Percentiles rank a stretch among this genome's conserved stretches.
phyloP scores from a whole-genome alignment of 2,888 invertebrate species.

The Trilocha varians region DNA sequence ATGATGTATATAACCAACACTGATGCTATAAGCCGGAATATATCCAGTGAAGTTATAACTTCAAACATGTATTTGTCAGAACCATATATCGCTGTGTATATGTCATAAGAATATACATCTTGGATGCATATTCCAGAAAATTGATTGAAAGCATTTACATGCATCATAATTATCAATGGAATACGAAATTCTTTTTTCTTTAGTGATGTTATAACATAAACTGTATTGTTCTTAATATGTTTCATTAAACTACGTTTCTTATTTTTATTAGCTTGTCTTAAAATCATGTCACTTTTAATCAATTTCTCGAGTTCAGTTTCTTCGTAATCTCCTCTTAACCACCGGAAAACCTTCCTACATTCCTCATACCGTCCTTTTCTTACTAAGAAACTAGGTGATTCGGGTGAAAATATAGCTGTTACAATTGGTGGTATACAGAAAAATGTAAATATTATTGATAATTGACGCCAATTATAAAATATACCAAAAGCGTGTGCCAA shows the following conservation, averaged over 20 bases:
- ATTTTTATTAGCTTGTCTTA: constrained; percentile 17
- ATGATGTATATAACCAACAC: constrained; percentile 31
- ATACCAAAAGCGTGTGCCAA: constrained; percentile 73
- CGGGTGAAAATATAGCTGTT: constrained; percentile 53
- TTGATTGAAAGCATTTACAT: constrained; percentile 35
- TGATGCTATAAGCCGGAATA: constrained; percentile 35
- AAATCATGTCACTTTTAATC: constrained; percentile 22
- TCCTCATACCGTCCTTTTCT: constrained; percentile 64
- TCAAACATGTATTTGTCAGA: constrained; percentile 26
- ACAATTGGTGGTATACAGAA: constrained; percentile 54
- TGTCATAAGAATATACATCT: constrained; percentile 34
- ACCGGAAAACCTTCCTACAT: constrained; percentile 65
- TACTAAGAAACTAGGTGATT: constrained; percentile 77
- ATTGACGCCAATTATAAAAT: constrained; percentile 64
- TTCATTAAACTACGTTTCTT: constrained; percentile 13
- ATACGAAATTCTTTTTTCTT: constrained; percentile 40
- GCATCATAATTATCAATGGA: constrained; percentile 42
- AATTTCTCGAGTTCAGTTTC: constrained; percentile 32
- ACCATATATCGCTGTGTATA: constrained; percentile 33
- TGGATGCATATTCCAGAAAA: constrained; percentile 39
- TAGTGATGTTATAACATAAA: constrained; percentile 20
- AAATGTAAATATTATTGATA: constrained; percentile 55
- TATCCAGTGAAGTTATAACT: constrained; percentile 32
- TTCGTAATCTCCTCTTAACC: constrained; percentile 61
- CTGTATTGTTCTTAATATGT: constrained; percentile 15